Percentiles rank a stretch among this genome's conserved stretches.
Conservation (phyloP, 2,888 invertebrate genomes). For the Mythimna pallens region DNA sequence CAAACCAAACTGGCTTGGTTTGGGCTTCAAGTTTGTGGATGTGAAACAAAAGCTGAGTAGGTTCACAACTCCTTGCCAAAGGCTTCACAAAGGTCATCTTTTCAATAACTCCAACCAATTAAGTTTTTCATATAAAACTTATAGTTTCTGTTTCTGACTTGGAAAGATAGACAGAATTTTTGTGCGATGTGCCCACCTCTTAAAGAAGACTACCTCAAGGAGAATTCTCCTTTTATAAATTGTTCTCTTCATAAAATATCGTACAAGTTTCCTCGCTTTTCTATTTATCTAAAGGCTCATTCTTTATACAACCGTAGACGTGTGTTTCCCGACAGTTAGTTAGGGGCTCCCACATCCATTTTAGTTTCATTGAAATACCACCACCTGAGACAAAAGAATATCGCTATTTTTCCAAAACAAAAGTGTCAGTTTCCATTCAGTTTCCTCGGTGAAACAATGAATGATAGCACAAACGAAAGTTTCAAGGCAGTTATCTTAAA, state of each 20-base stretch:
- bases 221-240: slow-evolving; percentile 57
- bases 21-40: not conserved
- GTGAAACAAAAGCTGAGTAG: not conserved
- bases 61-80: too few species aligned
- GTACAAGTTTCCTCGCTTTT: slow-evolving; percentile 50
- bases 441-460: slow-evolving; percentile 81
- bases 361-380: slow-evolving; percentile 52
- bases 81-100: too few species aligned
- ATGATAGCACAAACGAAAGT: slow-evolving; percentile 85
- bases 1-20: too few species aligned
- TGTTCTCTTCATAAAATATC: slow-evolving; percentile 54
- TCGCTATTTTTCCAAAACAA: slow-evolving; percentile 72
- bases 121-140: not conserved
- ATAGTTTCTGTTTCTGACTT: slow-evolving; percentile 21
- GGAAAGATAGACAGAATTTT: slow-evolving; percentile 5
- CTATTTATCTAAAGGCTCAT: slow-evolving; percentile 60
- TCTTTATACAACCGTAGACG: slow-evolving; percentile 53
- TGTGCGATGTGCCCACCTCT: not conserved
- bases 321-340: slow-evolving; percentile 57
- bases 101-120: not conserved
- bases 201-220: slow-evolving; percentile 26
- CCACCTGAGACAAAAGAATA: slow-evolving; percentile 73
- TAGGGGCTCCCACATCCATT: slow-evolving; percentile 55
- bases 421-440: slow-evolving; percentile 75
- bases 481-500: slow-evolving; percentile 85